Base-by-base conservation (phyloP, 2,113 vertebrate species). In the Aspiorhynchus laticeps region DNA sequence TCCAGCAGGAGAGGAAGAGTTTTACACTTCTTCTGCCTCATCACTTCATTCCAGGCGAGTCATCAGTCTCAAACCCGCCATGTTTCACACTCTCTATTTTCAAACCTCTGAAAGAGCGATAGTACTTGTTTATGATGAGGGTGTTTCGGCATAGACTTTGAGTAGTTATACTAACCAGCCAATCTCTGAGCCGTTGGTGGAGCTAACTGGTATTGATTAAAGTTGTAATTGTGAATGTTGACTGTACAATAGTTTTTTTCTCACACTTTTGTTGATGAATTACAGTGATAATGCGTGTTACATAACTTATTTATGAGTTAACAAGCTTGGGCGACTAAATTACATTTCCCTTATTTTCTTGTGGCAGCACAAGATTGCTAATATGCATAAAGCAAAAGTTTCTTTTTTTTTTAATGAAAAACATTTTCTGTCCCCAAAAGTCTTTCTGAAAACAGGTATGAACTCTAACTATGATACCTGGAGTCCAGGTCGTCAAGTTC, bases 1-100 rank as follows among this genome's bases (percentile, higher is more conserved):
- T 46, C 56, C 8, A 61, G 56, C 56, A 61, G 56, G 24, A 61
- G 56, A n/a, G 56, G 56, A 61, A 24, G 24, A 28, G 84, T 67
- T 71, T 61, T 80, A 46, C 83, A 61, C 76, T 80, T 24, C 76
- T 53, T 53, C 76, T 75, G 2, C 79, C 53, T 85, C 78, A 85
- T 80, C 77, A 84, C 31, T 53, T 38, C 15, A n/a, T 69, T 84
- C 17, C 3, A 24, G 12, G 53, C 4, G 21, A 19, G 36, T 85
- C 83, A 85, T 81, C 87, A 80, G 36, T 73, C 84, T 63, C 33
- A 69, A 46, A 43, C 7, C 0, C 5, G 15, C 31, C 24, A 26
- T 12, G 31, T 7, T 79, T 56, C 31, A 61, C 33, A 2, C 6
- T 26, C 19, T 38, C 14, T 9, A 28, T 67, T 4, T 69, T 51